Percentiles rank a stretch among this genome's conserved stretches.
Conservation (phyloP, 2,797 vertebrate genomes). For the Paedocypris micromegethes region DNA sequence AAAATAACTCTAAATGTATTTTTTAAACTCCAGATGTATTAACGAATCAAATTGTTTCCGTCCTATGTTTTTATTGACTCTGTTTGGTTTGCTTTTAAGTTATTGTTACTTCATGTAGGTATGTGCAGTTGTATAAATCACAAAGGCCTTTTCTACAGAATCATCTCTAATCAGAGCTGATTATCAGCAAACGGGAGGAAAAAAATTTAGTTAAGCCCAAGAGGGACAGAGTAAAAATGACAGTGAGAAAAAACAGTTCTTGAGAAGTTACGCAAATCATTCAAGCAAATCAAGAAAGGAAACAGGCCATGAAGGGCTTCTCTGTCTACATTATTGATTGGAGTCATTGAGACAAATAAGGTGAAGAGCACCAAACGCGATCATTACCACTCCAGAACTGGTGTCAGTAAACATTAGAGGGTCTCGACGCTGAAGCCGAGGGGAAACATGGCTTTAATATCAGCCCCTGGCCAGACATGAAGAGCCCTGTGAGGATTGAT, state of each 20-base stretch:
- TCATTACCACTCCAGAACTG: conserved; percentile 74
- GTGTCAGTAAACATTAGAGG: conserved; percentile 76
- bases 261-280: conserved; percentile 57
- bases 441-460: conserved; percentile 30
- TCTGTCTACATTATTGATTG: conserved; percentile 74
- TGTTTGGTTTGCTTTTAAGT: too few relatives aligned
- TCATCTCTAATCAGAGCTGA: too few relatives aligned
- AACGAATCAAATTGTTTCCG: too few relatives aligned
- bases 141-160: too few relatives aligned
- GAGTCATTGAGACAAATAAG: conserved; percentile 68
- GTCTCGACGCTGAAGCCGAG: conserved; percentile 56
- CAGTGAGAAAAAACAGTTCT: conserved; percentile 46
- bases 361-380: conserved; percentile 77
- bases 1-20: too few relatives aligned
- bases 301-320: conserved; percentile 57
- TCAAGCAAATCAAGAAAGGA: conserved; percentile 67
- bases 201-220: too few relatives aligned
- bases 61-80: too few relatives aligned
- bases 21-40: too few relatives aligned
- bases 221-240: conserved; percentile 10
- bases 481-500: conserved; percentile 15
- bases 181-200: background rate
- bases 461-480: conserved; percentile 11
- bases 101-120: too few relatives aligned
- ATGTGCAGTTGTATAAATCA: too few relatives aligned